A percentile compares a stretch with the other conserved stretches of the same genome.
Conservation (phyloP, 2,888 invertebrate genomes). For the Megamerina dolium region DNA sequence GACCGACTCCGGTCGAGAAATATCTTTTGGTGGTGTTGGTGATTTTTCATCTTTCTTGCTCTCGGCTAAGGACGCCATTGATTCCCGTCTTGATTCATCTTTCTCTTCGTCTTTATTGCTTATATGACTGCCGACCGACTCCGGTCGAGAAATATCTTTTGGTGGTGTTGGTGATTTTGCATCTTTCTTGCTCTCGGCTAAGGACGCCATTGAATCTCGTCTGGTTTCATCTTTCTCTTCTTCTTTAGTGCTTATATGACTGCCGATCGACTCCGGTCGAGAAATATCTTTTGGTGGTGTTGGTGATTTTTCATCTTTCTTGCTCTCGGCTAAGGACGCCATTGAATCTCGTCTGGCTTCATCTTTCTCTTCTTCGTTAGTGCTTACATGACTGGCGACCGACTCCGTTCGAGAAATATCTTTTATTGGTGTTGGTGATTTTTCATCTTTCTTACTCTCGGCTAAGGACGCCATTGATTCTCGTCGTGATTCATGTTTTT, state of each 20-base stretch:
- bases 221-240: constrained; percentile 12
- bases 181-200: constrained; percentile 10
- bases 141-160: constrained; percentile 4
- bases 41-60: background rate
- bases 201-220: constrained; percentile 16
- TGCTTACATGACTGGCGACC: constrained; percentile 15
- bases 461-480: constrained; percentile 5
- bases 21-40: constrained; percentile 17
- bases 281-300: constrained; percentile 26
- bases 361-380: constrained; percentile 12
- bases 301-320: constrained; percentile 9
- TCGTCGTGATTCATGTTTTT: constrained; percentile 2
- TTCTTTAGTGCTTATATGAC: constrained; percentile 2
- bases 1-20: constrained; percentile 15
- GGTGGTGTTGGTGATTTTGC: constrained; percentile 4
- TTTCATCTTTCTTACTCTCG: constrained; percentile 6
- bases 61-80: background rate
- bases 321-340: constrained; percentile 9
- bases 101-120: constrained; percentile 8
- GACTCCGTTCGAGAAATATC: constrained; percentile 21
- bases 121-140: constrained; percentile 5
- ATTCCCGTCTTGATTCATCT: background rate
- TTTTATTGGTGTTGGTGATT: constrained; percentile 10
- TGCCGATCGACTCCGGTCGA: constrained; percentile 27
- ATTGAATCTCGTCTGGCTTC: constrained; percentile 10